These are phyloP conservation scores for Paralichthys olivaceus DNA, from an alignment of 2,113 vertebrate species.

Conservation along the genomic window DNA sequence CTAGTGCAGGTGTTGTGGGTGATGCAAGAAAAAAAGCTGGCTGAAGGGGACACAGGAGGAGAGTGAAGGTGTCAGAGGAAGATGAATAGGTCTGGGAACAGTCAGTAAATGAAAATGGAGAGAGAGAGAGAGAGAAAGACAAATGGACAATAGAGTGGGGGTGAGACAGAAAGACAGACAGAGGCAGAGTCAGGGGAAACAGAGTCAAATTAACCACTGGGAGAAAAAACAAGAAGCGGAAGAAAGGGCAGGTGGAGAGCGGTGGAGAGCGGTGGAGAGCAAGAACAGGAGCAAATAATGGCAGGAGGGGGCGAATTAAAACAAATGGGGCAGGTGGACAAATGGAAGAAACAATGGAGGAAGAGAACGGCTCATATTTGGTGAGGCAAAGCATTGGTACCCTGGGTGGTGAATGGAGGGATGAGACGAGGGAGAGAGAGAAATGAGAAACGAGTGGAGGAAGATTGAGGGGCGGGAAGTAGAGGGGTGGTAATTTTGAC, in stretches of 20 bases:
- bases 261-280: conserved; percentile 27
- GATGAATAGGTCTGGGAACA: conserved; percentile 29
- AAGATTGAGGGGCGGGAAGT: conserved; percentile 1
- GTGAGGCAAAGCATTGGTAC: conserved; percentile 44
- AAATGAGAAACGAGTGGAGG: conserved; percentile 17
- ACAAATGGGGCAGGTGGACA: conserved; percentile 26
- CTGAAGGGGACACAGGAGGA: conserved; percentile 7
- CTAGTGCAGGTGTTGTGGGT: conserved; percentile 6
- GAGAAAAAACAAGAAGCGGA: conserved; percentile 19
- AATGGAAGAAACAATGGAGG: background rate
- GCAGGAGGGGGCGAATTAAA: conserved; percentile 24
- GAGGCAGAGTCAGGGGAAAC: background rate
- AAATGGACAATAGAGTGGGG: conserved; percentile 4
- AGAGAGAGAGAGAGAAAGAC: background rate
- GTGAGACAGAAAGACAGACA: conserved; percentile 16
- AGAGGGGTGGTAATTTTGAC: conserved; percentile 36
- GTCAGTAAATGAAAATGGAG: conserved; percentile 25
- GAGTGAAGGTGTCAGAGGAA: conserved; percentile 28
- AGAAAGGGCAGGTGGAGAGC: conserved; percentile 46
- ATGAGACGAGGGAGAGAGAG: conserved; percentile 10
- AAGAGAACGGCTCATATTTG: conserved; percentile 18
- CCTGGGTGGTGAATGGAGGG: conserved; percentile 21
- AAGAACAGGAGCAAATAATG: conserved; percentile 42
- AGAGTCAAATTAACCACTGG: conserved; percentile 31
- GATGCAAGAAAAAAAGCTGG: conserved; percentile 30